These are phyloP conservation scores for Yponomeuta cagnagella DNA, from an alignment of 2,888 invertebrate species.

Conservation along the genomic window DNA sequence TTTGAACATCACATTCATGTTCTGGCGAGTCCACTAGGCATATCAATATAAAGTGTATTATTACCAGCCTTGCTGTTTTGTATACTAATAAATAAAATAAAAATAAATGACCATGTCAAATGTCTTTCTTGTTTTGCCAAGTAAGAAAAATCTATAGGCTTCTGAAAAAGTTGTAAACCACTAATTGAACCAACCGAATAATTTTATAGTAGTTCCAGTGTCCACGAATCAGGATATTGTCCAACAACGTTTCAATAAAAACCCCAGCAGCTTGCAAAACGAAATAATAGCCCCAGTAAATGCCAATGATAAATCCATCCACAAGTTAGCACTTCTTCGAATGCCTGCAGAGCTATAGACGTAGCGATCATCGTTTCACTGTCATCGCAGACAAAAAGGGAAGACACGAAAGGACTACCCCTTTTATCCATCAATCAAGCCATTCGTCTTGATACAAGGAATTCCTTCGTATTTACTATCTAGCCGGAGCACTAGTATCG, in stretches of 20 bases:
- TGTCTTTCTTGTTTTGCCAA: background rate
- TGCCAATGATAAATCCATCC: constrained; percentile 3
- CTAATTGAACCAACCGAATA: background rate
- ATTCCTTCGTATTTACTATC: no score
- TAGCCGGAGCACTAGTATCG: no score
- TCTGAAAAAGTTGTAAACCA: background rate
- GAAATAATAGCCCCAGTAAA: constrained; percentile 1
- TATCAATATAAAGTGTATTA: no score
- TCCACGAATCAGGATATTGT: background rate
- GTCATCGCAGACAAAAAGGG: background rate
- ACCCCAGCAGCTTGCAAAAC: background rate
- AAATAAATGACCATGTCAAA: no score
- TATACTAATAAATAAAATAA: no score
- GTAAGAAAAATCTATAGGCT: no score
- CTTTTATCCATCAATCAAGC: background rate
- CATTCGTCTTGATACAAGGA: no score
- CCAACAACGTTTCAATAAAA: background rate
- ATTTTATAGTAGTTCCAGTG: background rate
- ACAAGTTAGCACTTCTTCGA: constrained; percentile 3
- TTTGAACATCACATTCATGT: no score
- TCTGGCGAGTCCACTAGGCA: no score
- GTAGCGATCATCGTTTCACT: constrained; percentile 2
- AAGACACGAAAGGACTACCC: background rate
- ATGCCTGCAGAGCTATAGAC: constrained; percentile 1
- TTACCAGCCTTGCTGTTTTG: no score